Evolutionary conservation across 2,113 vertebrate species (phyloP).

Genomic region (Cololabis saira): DNA sequence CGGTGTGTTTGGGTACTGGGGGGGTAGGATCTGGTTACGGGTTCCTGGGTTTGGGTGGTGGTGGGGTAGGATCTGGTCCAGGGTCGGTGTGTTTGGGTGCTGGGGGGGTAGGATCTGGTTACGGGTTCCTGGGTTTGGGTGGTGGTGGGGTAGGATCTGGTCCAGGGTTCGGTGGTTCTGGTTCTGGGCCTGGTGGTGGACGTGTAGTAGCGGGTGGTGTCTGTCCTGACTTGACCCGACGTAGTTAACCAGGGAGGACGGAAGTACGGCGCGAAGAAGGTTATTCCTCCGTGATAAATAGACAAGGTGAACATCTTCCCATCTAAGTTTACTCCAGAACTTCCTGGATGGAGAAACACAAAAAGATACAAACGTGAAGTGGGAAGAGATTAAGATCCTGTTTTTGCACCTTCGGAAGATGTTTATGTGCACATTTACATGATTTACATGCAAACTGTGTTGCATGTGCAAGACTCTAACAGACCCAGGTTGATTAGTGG

Average conservation of each 20-base stretch:
- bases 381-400: no score
- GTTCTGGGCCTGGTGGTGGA: no score
- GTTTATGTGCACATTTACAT: no score
- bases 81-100: no score
- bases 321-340: background rate
- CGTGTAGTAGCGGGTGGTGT: background rate
- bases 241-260: background rate
- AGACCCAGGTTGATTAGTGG: background rate
- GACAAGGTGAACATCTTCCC: constrained; percentile 67
- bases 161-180: no score
- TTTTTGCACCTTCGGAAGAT: no score
- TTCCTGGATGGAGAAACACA: constrained; percentile 16
- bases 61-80: no score
- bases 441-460: no score
- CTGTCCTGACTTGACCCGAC: background rate
- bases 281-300: background rate
- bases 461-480: no score
- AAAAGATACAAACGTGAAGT: no score
- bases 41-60: no score
- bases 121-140: rapidly evolving
- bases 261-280: constrained; percentile 19
- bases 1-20: background rate
- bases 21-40: rapidly evolving
- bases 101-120: background rate
- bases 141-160: no score